Percentiles rank a stretch among this genome's conserved stretches.
phyloP scores from a whole-genome alignment of 2,888 invertebrate species.

The Pterobdella sp. region DNA sequence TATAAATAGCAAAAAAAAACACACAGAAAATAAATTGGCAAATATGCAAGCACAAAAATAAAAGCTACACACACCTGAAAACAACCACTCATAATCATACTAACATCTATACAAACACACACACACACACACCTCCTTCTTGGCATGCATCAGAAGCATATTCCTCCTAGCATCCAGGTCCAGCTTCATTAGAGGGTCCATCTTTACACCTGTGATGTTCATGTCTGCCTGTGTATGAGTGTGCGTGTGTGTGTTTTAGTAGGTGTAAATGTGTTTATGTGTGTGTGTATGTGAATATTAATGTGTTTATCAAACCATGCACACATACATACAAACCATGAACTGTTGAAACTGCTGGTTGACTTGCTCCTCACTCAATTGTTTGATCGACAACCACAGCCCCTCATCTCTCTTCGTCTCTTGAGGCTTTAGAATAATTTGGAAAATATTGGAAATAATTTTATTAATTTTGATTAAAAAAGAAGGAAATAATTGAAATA shows the following conservation, averaged over 20 bases:
- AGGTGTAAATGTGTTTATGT: too few species aligned
- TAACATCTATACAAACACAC: background rate
- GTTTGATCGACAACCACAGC: slow-evolving; percentile 39
- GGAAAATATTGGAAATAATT: too few species aligned
- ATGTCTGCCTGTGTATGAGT: slow-evolving; percentile 68
- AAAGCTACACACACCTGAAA: background rate
- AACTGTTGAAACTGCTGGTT: slow-evolving; percentile 69
- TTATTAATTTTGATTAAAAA: background rate
- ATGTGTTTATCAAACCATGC: too few species aligned
- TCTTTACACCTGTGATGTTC: slow-evolving; percentile 88
- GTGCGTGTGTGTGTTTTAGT: too few species aligned
- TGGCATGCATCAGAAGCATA: slow-evolving; percentile 63
- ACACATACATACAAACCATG: slow-evolving; percentile 57
- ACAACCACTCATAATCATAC: background rate
- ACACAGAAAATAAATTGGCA: background rate
- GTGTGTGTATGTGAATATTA: too few species aligned
- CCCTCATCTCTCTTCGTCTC: slow-evolving; percentile 24
- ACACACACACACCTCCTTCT: slow-evolving; percentile 38
- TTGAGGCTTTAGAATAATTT: background rate
- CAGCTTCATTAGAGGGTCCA: slow-evolving; percentile 71
- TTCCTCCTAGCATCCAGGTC: slow-evolving; percentile 71
- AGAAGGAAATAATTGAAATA: background rate
- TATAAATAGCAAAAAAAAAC: background rate
- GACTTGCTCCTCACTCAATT: slow-evolving; percentile 65
- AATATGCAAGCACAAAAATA: background rate